phyloP scores from a whole-genome alignment of 2,888 invertebrate species.

The Timema cristinae region DNA sequence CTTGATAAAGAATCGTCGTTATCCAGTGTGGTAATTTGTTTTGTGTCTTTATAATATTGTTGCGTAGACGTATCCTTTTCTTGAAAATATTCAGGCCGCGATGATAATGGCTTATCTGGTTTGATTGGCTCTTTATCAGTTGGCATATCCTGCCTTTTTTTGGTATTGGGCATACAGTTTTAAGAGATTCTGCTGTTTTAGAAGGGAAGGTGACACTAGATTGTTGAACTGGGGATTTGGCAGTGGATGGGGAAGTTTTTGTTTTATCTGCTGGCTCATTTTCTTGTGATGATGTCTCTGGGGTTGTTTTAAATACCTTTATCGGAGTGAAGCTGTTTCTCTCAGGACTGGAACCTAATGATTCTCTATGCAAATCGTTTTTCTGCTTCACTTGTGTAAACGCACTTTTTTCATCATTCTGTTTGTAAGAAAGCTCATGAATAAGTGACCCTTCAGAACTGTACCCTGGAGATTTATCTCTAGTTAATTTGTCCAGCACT shows the following conservation, averaged over 20 bases:
- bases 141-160: neutral
- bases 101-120: slow-evolving; percentile 27
- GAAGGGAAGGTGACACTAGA: neutral
- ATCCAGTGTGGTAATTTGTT: too few relatives aligned
- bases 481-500: slow-evolving; percentile 16
- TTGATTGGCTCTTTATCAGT: slow-evolving; percentile 25
- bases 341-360: slow-evolving; percentile 37
- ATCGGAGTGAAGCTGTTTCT: slow-evolving; percentile 38
- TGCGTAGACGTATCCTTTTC: too few relatives aligned
- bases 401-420: slow-evolving; percentile 4
- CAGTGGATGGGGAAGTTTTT: neutral
- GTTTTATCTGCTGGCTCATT: neutral
- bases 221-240: too few relatives aligned
- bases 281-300: slow-evolving; percentile 26
- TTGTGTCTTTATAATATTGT: too few relatives aligned
- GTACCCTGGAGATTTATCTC: slow-evolving; percentile 39
- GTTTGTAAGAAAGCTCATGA: slow-evolving; percentile 33
- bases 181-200: neutral
- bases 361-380: neutral
- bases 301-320: slow-evolving; percentile 34
- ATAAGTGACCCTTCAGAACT: slow-evolving; percentile 40
- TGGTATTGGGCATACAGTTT: neutral
- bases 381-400: slow-evolving; percentile 20
- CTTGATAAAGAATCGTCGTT: too few relatives aligned
- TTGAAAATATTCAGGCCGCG: neutral